Evolutionary conservation across 2,888 invertebrate species (phyloP).

Genomic region (Drosophila ezoana): DNA sequence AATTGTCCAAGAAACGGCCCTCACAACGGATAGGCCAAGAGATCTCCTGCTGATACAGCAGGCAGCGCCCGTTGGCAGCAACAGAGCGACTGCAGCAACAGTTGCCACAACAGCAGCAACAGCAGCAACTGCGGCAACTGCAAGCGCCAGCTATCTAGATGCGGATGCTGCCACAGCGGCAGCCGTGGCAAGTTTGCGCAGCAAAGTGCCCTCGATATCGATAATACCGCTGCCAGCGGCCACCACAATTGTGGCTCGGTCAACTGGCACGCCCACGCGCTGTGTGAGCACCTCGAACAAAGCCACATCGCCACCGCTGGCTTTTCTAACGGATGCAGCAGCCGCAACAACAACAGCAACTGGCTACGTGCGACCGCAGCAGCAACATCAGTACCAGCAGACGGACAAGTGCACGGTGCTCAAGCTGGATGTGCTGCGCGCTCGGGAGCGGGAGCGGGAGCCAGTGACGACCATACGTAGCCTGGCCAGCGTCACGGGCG

Average conservation of each 20-base stretch:
- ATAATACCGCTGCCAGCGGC: constrained; percentile 82
- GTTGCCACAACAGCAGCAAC: constrained; percentile 23
- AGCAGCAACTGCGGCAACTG: constrained; percentile 37
- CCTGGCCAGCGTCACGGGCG: constrained; percentile 35
- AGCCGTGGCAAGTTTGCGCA: constrained; percentile 77
- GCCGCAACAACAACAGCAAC: constrained; percentile 13
- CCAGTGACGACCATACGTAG: constrained; percentile 52
- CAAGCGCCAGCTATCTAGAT: constrained; percentile 42
- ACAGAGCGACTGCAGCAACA: constrained; percentile 27
- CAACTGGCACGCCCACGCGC: constrained; percentile 36
- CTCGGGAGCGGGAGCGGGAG: constrained; percentile 30
- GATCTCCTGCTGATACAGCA: constrained; percentile 82
- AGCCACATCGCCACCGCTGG: constrained; percentile 81
- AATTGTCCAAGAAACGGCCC: constrained; percentile 59
- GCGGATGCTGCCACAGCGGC: constrained; percentile 67
- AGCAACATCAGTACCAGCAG: constrained; percentile 84
- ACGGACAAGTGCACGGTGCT: constrained; percentile 83
- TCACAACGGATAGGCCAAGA: constrained; percentile 82
- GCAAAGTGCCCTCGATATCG: constrained; percentile 84
- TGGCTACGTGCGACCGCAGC: constrained; percentile 76
- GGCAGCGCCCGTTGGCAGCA: constrained; percentile 69
- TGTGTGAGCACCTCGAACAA: constrained; percentile 77
- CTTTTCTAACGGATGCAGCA: constrained; percentile 59
- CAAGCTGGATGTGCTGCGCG: constrained; percentile 79
- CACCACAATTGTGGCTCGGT: constrained; percentile 53